Evolutionary conservation across 1,140 invertebrate species (phyloP).

Genomic region (Panonychus citri): DNA sequence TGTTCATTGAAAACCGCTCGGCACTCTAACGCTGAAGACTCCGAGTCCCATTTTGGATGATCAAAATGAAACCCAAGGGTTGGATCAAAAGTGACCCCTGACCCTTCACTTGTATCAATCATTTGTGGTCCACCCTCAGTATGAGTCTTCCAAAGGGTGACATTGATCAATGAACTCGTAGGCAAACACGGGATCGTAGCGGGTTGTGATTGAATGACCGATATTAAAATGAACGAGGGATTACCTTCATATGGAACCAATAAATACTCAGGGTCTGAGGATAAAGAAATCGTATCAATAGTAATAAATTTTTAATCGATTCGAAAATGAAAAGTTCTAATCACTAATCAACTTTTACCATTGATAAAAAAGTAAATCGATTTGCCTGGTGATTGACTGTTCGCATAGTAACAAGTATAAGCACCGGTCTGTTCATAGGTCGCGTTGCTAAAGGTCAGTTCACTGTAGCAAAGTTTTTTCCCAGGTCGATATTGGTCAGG

Average conservation of each 20-base stretch:
- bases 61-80: constrained; percentile 10
- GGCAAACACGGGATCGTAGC: constrained; percentile 12
- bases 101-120: constrained; percentile 1
- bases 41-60: constrained; percentile 8
- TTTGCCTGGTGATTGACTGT: background rate
- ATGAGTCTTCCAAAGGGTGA: constrained; percentile 12
- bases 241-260: constrained; percentile 9
- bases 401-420: background rate
- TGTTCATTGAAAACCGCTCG: background rate
- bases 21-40: constrained; percentile 8
- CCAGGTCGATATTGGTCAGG: background rate
- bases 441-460: background rate
- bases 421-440: background rate
- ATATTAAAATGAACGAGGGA: constrained; percentile 6
- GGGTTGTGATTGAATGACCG: constrained; percentile 6
- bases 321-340: background rate
- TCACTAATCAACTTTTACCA: background rate
- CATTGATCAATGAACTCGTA: constrained; percentile 9
- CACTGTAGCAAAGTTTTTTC: background rate
- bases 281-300: background rate
- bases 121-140: background rate
- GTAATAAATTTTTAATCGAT: background rate
- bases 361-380: constrained; percentile 13
- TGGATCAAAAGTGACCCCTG: constrained; percentile 11
- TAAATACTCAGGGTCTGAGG: constrained; percentile 8